Percentiles rank a stretch among this genome's conserved stretches.
Conservation (phyloP, 35 echinoderm and acorn worm species). For the Apostichopus japonicus region DNA sequence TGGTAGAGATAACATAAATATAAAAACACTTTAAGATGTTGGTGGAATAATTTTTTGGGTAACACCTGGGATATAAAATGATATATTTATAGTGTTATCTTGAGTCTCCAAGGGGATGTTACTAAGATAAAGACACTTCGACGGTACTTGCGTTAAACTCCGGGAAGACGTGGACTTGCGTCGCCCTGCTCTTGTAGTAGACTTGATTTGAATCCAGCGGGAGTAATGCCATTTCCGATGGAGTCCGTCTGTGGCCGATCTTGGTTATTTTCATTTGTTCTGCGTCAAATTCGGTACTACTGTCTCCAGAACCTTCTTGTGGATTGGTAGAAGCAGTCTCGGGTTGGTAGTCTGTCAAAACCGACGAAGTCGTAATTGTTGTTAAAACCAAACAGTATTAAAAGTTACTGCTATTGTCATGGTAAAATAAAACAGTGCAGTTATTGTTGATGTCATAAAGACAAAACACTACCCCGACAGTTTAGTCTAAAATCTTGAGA, state of each 20-base stretch:
- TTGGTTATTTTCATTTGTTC: neutral
- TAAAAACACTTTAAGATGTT: too few species aligned
- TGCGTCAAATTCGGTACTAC: neutral
- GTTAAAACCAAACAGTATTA: too few species aligned
- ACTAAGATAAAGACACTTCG: conserved; percentile 71
- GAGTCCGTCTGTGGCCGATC: neutral
- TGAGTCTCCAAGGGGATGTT: too few species aligned
- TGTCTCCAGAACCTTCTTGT: neutral
- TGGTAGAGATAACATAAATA: too few species aligned
- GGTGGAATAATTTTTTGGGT: too few species aligned
- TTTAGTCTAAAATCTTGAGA: neutral
- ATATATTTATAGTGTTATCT: too few species aligned
- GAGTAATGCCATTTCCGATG: conserved; percentile 28
- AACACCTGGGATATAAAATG: too few species aligned
- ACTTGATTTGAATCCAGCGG: conserved; percentile 78
- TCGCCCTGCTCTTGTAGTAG: conserved; percentile 80
- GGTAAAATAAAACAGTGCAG: conserved; percentile 13
- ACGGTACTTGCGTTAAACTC: conserved; percentile 84
- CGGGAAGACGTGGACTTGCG: conserved; percentile 80
- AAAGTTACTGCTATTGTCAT: too few species aligned
- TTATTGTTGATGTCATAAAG: neutral
- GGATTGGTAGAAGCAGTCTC: neutral
- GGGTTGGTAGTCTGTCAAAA: conserved; percentile 1
- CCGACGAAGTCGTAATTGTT: too few species aligned
- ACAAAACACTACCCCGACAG: too few species aligned